Percentiles rank a stretch among this genome's conserved stretches.
Conservation (phyloP, 64 coral and sea anemone genomes). For the Platygyra sinensis region DNA sequence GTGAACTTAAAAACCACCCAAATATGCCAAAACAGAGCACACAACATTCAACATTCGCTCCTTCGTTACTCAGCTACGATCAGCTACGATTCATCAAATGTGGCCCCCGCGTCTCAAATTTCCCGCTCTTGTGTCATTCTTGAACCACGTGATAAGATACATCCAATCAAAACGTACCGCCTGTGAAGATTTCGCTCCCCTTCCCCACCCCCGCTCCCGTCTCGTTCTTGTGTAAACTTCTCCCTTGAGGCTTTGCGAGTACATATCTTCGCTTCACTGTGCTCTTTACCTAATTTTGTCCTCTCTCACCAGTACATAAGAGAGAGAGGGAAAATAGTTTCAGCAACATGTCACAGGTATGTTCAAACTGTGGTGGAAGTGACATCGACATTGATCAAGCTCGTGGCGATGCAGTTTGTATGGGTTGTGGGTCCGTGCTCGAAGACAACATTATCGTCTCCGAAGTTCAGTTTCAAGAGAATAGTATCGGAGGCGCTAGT, state of each 20-base stretch:
- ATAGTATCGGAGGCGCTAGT: slow-evolving; percentile 90
- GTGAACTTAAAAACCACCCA: no score
- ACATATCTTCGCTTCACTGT: not conserved
- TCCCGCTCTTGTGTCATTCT: not conserved
- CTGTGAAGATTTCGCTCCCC: not conserved
- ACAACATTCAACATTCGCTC: not conserved
- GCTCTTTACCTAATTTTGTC: not conserved
- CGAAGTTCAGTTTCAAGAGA: slow-evolving; percentile 98
- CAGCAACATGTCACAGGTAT: slow-evolving; percentile 89
- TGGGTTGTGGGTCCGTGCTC: slow-evolving; percentile 93
- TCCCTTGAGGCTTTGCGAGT: not conserved
- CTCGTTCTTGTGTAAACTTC: not conserved
- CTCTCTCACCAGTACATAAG: not conserved
- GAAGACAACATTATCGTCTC: slow-evolving; percentile 98
- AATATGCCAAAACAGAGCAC: not conserved
- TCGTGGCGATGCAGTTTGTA: slow-evolving; percentile 94
- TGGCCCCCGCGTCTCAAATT: not conserved
- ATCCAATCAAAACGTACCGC: not conserved
- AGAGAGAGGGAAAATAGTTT: not conserved
- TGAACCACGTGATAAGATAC: not conserved
- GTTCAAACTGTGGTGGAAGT: slow-evolving; percentile 98
- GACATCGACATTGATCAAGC: slow-evolving; percentile 94
- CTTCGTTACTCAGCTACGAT: no score
- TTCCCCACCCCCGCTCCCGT: not conserved
- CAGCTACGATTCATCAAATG: not conserved